A percentile compares a stretch with the other conserved stretches of the same genome.
Conservation (phyloP, 2,113 vertebrate species). For the Bucco capensis region DNA sequence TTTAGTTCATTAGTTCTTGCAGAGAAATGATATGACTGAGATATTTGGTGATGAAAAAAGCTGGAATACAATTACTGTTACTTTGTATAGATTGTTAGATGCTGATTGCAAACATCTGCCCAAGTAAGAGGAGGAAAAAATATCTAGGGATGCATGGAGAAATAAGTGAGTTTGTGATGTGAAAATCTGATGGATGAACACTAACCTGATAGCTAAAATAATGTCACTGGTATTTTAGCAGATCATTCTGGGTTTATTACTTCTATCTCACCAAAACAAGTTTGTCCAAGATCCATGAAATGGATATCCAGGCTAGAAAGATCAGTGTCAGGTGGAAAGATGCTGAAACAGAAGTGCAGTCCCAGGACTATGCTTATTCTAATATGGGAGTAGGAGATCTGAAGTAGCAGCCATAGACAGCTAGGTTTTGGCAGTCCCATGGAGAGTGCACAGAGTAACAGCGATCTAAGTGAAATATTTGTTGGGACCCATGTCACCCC, state of each 20-base stretch:
- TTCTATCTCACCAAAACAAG: neutral
- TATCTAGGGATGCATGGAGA: neutral
- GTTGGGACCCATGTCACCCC: neutral
- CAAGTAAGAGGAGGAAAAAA: neutral
- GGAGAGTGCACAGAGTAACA: neutral
- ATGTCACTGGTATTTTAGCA: neutral
- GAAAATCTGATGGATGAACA: neutral
- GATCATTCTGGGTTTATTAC: neutral
- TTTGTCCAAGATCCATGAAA: neutral
- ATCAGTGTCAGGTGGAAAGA: neutral
- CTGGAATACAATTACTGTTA: neutral
- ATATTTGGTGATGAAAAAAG: neutral
- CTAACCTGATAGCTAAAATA: neutral
- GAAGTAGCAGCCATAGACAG: neutral
- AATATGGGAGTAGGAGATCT: neutral
- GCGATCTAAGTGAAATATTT: neutral
- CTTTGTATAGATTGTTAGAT: neutral
- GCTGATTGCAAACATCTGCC: neutral
- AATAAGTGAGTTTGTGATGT: neutral
- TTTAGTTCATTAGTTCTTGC: neutral
- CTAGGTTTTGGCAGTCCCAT: neutral
- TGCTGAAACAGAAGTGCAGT: neutral
- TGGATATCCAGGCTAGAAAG: neutral
- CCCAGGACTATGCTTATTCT: neutral
- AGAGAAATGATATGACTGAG: accelerated